Evolutionary conservation across 2,797 vertebrate species (phyloP).

Genomic region (Acrossocheilus fasciatus): DNA sequence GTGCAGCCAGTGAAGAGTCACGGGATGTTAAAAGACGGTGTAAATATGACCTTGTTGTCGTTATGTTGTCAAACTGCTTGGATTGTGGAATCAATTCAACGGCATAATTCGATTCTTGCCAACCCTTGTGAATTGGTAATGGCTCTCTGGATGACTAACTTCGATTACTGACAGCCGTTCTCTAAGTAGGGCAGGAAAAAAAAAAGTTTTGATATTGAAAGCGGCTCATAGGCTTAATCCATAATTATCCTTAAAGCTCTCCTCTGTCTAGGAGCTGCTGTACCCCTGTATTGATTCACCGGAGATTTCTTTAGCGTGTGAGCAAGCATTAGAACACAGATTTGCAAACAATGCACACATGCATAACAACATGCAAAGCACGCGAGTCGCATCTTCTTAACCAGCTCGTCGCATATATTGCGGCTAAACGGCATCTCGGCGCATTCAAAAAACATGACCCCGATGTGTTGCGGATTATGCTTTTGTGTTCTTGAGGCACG

Average conservation of each 20-base stretch:
- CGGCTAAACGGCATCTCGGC: conserved; percentile 64
- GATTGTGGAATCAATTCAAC: conserved; percentile 60
- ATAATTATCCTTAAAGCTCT: conserved; percentile 61
- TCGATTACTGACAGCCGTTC: conserved; percentile 61
- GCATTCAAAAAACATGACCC: conserved; percentile 51
- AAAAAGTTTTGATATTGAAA: conserved; percentile 58
- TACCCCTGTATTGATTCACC: conserved; percentile 51
- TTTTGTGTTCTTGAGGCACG: conserved; percentile 61
- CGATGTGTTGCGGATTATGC: conserved; percentile 44
- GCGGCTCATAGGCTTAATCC: conserved; percentile 62
- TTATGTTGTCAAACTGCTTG: conserved; percentile 37
- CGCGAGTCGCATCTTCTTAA: conserved; percentile 74
- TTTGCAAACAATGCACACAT: conserved; percentile 53
- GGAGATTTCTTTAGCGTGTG: conserved; percentile 55
- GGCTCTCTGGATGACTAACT: conserved; percentile 62
- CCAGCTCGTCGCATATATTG: conserved; percentile 60
- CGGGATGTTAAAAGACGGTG: conserved; percentile 42
- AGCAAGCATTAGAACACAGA: conserved; percentile 51
- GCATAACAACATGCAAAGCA: conserved; percentile 56
- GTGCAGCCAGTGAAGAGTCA: conserved; percentile 40
- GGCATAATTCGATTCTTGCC: conserved; percentile 60
- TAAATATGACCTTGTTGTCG: conserved; percentile 61
- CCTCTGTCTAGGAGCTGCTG: conserved; percentile 53
- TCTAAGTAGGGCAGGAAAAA: conserved; percentile 55
- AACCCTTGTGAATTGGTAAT: conserved; percentile 52